A percentile compares a stretch with the other conserved stretches of the same genome.
Evolutionary conservation across 1,140 invertebrate genomes (phyloP).

Genomic region (Calosoma granatense): DNA sequence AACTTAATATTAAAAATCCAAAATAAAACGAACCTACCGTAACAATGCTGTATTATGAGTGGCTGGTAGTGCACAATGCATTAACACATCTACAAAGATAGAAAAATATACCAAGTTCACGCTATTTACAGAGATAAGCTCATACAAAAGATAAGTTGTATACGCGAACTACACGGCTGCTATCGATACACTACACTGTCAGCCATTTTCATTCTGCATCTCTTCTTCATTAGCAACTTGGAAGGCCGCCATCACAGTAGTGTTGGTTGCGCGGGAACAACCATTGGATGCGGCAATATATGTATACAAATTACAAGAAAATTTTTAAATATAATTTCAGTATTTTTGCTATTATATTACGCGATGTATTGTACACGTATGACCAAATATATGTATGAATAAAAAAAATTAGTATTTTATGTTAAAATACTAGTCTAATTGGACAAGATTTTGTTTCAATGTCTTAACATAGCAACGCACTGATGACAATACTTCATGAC

Average conservation of each 20-base stretch:
- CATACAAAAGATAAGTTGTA: not conserved
- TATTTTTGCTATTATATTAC: no score
- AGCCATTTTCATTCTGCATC: not conserved
- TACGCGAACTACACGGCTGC: not conserved
- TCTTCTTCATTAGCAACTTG: not conserved
- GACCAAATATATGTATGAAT: no score
- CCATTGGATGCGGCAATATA: not conserved
- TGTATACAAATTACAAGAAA: not conserved
- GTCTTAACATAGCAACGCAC: no score
- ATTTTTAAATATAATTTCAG: not conserved
- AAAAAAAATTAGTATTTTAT: no score
- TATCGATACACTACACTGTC: not conserved
- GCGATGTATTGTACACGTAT: no score
- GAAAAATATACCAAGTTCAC: not conserved
- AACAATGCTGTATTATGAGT: not conserved
- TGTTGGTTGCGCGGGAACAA: not conserved
- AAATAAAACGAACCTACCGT: not conserved
- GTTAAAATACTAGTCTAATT: no score
- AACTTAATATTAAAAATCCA: conserved; percentile 1
- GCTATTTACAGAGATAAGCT: not conserved
- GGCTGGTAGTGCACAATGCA: not conserved
- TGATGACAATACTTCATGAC: no score
- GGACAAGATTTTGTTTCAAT: no score
- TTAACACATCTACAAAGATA: not conserved
- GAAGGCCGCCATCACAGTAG: no score